Evolutionary conservation across 2,113 vertebrate species (phyloP).

Genomic region (Polypterus senegalus): DNA sequence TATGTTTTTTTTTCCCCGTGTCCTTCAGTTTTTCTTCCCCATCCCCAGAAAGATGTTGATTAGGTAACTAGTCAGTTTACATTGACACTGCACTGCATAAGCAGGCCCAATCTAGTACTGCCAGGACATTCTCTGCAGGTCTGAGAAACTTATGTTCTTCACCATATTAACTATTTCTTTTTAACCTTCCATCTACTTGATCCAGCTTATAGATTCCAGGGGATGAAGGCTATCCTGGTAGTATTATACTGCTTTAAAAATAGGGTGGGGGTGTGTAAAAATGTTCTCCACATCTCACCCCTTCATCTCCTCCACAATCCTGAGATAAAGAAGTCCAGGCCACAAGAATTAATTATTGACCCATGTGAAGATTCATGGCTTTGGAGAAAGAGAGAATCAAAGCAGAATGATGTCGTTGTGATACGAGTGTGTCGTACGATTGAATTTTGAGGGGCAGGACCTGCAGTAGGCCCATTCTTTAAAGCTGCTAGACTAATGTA

Average conservation of each 20-base stretch:
- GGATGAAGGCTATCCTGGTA: conserved; percentile 3
- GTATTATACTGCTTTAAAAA: neutral
- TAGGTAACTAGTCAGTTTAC: too few relatives aligned
- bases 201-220: conserved; percentile 4
- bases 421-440: conserved; percentile 50
- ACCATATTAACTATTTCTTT: neutral
- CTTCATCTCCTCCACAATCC: conserved; percentile 22
- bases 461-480: conserved; percentile 2
- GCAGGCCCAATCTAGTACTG: too few relatives aligned
- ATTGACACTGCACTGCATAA: too few relatives aligned
- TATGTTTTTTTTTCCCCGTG: too few relatives aligned
- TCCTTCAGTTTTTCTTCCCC: too few relatives aligned
- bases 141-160: too few relatives aligned
- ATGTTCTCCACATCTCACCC: neutral
- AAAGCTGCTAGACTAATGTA: neutral
- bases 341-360: conserved; percentile 54
- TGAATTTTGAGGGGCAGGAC: conserved; percentile 48
- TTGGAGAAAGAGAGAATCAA: conserved; percentile 32
- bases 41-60: too few relatives aligned
- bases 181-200: conserved; percentile 23
- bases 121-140: too few relatives aligned
- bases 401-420: conserved; percentile 26
- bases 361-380: conserved; percentile 47
- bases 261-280: neutral
- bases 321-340: conserved; percentile 24